Evolutionary conservation across 2,888 invertebrate species (phyloP).

Genomic region (Drosophila leonis): DNA sequence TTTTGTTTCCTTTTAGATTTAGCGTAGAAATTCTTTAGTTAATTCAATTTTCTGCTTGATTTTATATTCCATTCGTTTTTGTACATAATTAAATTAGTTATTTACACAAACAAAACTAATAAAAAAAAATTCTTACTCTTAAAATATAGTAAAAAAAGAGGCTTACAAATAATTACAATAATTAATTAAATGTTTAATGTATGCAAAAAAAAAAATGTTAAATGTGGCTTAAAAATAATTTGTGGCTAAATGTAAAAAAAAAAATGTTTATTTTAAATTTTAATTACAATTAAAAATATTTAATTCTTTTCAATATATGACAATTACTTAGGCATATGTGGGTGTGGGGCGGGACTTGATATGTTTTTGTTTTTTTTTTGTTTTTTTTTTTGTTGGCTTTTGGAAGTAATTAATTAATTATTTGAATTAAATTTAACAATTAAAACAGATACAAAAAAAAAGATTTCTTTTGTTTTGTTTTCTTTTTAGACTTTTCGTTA

Average conservation of each 20-base stretch:
- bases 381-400: conserved; percentile 26
- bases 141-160: conserved; percentile 17
- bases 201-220: conserved; percentile 48
- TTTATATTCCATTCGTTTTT: conserved; percentile 29
- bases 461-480: conserved; percentile 5
- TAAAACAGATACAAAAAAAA: conserved; percentile 38
- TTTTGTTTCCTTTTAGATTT: conserved; percentile 20
- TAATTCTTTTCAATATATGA: conserved; percentile 27
- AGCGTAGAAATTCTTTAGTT: conserved; percentile 34
- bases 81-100: conserved; percentile 60
- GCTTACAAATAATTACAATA: conserved; percentile 28
- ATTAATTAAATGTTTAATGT: conserved; percentile 24
- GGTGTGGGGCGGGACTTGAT: conserved; percentile 23
- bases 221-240: conserved; percentile 58
- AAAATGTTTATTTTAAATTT: conserved; percentile 19
- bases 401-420: conserved; percentile 36
- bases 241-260: conserved; percentile 58
- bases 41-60: conserved; percentile 57
- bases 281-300: conserved; percentile 25
- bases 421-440: conserved; percentile 45
- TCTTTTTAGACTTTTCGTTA: conserved; percentile 8
- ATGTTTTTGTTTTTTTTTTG: conserved; percentile 44
- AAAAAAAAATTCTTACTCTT: conserved; percentile 4
- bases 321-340: conserved; percentile 31
- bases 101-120: conserved; percentile 45